phyloP scores from a whole-genome alignment of 2,888 invertebrate species.

The Hypselothyrea guttata region DNA sequence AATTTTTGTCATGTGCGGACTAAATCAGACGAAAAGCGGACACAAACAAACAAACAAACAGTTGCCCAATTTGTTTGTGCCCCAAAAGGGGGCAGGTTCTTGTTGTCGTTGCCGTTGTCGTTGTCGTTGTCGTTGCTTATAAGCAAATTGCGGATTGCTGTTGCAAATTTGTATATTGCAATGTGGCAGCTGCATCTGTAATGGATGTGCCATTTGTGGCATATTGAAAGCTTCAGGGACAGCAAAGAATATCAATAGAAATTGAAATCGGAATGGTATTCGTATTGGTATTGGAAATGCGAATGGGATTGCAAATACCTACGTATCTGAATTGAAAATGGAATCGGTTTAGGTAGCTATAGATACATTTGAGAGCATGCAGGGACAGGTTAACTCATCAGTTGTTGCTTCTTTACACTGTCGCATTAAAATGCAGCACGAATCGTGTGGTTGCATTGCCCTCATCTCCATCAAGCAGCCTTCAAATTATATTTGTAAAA shows the following conservation, averaged over 20 bases:
- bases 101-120: constrained; percentile 4
- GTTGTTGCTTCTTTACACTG: constrained; percentile 1
- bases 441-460: not conserved
- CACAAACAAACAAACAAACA: constrained; percentile 48
- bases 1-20: constrained; percentile 70
- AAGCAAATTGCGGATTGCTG: constrained; percentile 58
- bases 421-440: not conserved
- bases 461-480: too few species aligned
- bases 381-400: constrained; percentile 8
- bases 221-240: constrained; percentile 41
- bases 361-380: too few species aligned
- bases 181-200: constrained; percentile 59
- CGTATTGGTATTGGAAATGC: constrained; percentile 1
- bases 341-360: not conserved
- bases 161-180: constrained; percentile 57
- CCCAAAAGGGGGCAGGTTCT: constrained; percentile 27
- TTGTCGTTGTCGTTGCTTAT: constrained; percentile 42
- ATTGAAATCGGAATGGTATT: constrained; percentile 14
- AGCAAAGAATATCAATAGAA: constrained; percentile 40
- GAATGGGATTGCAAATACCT: constrained; percentile 12
- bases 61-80: constrained; percentile 58
- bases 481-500: too few species aligned
- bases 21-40: constrained; percentile 60
- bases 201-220: constrained; percentile 73
- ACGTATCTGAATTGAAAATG: not conserved